Evolutionary conservation across 1,140 invertebrate species (phyloP), one percentile per base, ranked within the genome.

Genomic region (Hyles euphorbiae): DNA sequence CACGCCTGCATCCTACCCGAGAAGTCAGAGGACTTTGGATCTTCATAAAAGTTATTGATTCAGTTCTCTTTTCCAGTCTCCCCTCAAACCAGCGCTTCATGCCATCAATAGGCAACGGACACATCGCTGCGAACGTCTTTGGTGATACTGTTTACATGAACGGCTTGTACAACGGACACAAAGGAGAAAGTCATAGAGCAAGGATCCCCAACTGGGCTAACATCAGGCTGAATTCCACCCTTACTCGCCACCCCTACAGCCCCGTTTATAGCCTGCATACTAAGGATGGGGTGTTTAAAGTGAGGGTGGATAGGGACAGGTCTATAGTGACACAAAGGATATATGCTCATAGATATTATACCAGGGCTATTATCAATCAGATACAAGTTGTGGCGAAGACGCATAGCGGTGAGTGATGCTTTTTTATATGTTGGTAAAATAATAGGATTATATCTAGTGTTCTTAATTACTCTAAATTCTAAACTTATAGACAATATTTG

Each of bases 101-200:
- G 91, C 87, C 90, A 5, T 91, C 90, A 3, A 70, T 92, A 3
- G 89, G 90, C 0, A 92, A 92, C 62, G 91, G 91, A 0, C 91
- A 92, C 58, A 56, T 92, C 12, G 91, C 91, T 0, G 90, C 91
- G 8, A 90, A 91, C 22, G 69, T 92, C n/a, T 91, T 90, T 67
- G 90, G 91, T 12, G 86, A 91, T 63, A 86, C 91, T 3, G 88
- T 92, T 0, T 91, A 90, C 50, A 90, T 92, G 81, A 92, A 91
- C 56, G 91, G 91, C 0, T 65, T 91, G 0, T 92, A 92, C 64
- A 92, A 91, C 68, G 91, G 91, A 1, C 67, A 70, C 1, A 82
- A 72, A 10, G 91, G 91, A 0, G 77, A 88, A 53, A 91, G 91
- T 62, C 89, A 86, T 43, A 76, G 91, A 34, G 91, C 91, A 1